Evolutionary conservation across 2,113 vertebrate species (phyloP).

Genomic region (Meriones unguiculatus): DNA sequence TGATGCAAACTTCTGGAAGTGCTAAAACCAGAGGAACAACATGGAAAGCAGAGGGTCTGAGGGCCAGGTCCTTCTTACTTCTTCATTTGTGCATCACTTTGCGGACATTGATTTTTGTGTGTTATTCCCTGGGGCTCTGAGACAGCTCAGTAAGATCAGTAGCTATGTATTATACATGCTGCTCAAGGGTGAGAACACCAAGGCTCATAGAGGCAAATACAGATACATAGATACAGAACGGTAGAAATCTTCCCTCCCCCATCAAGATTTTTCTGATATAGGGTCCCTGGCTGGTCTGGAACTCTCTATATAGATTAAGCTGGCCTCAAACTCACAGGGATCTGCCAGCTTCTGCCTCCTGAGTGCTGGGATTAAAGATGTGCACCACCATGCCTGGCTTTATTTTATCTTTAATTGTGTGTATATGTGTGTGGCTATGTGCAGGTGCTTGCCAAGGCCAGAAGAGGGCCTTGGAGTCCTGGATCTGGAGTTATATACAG

Average conservation of each 20-base stretch:
- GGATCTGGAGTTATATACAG: not conserved
- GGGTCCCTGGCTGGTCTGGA: not conserved
- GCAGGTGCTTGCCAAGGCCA: not conserved
- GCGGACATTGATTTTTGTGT: not conserved
- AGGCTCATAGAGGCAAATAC: not conserved
- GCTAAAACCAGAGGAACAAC: not conserved
- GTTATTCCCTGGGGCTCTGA: not conserved
- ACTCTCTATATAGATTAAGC: not conserved
- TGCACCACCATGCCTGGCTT: not conserved
- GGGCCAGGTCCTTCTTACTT: fast-evolving
- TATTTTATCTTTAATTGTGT: not conserved
- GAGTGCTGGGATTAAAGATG: not conserved
- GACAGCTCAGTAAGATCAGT: not conserved
- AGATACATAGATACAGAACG: fast-evolving
- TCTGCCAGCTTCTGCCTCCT: not conserved
- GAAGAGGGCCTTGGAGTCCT: not conserved
- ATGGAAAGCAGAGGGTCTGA: not conserved
- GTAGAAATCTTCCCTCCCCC: not conserved
- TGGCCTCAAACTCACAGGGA: not conserved
- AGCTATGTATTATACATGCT: not conserved
- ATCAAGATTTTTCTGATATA: not conserved
- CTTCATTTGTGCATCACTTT: not conserved
- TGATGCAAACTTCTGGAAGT: not conserved
- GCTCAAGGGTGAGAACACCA: not conserved
- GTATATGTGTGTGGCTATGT: not conserved